Conservation (phyloP, 1,140 invertebrate species). For the Formica exsecta region DNA sequence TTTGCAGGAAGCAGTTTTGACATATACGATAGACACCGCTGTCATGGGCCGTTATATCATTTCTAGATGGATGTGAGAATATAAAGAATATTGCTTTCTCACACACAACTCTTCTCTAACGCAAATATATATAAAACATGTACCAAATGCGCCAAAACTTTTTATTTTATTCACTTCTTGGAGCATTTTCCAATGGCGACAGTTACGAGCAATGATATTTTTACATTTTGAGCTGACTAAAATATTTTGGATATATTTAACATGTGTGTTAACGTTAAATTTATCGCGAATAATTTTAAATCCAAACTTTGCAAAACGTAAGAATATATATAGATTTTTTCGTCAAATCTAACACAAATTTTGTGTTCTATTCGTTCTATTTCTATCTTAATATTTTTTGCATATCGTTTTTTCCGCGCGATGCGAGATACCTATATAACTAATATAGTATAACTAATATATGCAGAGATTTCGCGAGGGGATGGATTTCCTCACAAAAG, state of each 20-base stretch:
- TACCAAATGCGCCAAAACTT: background rate
- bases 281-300: conserved; percentile 29
- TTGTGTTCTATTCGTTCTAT: background rate
- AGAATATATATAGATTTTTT: background rate
- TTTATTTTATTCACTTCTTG: conserved; percentile 1
- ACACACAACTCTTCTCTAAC: conserved; percentile 1
- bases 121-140: background rate
- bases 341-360: background rate
- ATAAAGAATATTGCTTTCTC: conserved; percentile 48
- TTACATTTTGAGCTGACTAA: background rate
- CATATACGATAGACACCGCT: conserved; percentile 40
- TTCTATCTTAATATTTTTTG: background rate
- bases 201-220: background rate
- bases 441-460: background rate
- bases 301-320: background rate
- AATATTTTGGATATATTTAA: background rate
- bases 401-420: background rate
- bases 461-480: conserved; percentile 38
- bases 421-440: background rate
- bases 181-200: background rate
- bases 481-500: background rate
- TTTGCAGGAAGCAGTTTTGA: conserved; percentile 57
- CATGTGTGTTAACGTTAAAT: background rate
- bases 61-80: conserved; percentile 39
- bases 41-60: conserved; percentile 41